Evolutionary conservation across 2,888 invertebrate species (phyloP).

Genomic region (Epirrita christyi): DNA sequence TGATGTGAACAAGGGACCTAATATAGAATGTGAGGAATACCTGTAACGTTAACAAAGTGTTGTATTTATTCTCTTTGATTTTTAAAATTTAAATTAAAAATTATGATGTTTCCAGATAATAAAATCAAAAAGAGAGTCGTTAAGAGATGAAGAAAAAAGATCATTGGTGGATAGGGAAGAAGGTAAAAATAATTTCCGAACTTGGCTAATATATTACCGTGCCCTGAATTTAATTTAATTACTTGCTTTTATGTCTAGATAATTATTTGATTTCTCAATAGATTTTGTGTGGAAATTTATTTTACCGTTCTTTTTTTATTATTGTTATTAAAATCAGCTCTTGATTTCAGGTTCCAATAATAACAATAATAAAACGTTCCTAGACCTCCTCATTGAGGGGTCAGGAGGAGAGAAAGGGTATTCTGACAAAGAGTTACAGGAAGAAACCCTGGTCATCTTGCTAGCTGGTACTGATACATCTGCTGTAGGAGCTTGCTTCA

Average conservation of each 20-base stretch:
- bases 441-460: slow-evolving; percentile 46
- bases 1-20: no score
- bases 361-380: background rate
- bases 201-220: no score
- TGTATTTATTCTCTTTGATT: no score
- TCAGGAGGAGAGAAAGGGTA: background rate
- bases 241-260: no score
- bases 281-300: background rate
- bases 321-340: background rate
- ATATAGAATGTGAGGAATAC: no score
- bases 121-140: background rate
- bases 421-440: slow-evolving; percentile 46
- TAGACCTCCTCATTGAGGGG: background rate
- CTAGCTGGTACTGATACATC: slow-evolving; percentile 60
- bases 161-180: background rate
- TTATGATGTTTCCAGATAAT: background rate
- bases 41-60: no score
- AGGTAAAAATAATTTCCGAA: no score
- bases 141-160: background rate
- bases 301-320: background rate
- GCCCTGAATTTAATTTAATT: no score
- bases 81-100: no score
- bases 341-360: background rate
- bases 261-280: no score
- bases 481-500: slow-evolving; percentile 49